Percentiles rank a stretch among this genome's conserved stretches.
Evolutionary conservation across 2,113 vertebrate species (phyloP).

Genomic region (Petromus typicus): DNA sequence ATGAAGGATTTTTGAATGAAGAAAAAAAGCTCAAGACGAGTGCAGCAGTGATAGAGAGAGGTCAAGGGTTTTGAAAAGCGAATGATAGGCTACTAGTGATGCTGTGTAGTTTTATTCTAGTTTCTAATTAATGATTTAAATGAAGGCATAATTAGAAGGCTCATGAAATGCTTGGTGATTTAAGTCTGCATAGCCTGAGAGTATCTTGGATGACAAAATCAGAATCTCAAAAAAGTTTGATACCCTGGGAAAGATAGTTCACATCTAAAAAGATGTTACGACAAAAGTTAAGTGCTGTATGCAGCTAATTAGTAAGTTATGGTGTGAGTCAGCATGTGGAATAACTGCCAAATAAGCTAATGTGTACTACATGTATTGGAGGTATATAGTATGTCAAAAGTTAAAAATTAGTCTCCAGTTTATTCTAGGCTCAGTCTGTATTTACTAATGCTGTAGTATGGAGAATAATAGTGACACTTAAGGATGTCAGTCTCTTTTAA

Average conservation of each 20-base stretch:
- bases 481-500: background rate
- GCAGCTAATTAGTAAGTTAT: background rate
- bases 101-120: background rate
- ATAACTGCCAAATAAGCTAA: slow-evolving; percentile 13
- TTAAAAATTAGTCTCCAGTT: background rate
- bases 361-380: background rate
- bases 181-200: background rate
- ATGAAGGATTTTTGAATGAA: background rate
- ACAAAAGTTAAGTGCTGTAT: background rate
- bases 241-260: background rate
- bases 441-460: slow-evolving; percentile 6
- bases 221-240: slow-evolving; percentile 1
- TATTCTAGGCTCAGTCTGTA: background rate
- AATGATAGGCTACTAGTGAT: background rate
- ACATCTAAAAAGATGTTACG: slow-evolving; percentile 21
- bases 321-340: background rate
- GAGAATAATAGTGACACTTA: slow-evolving; percentile 10
- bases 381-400: background rate
- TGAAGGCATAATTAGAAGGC: background rate
- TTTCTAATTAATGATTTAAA: background rate
- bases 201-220: background rate
- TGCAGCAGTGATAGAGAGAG: background rate
- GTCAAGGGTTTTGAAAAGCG: slow-evolving; percentile 30
- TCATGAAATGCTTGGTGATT: background rate
- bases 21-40: background rate